A percentile compares a stretch with the other conserved stretches of the same genome.
These are phyloP conservation scores for Mola mola DNA, from an alignment of 2,113 vertebrate genomes.

Conservation along the genomic window DNA sequence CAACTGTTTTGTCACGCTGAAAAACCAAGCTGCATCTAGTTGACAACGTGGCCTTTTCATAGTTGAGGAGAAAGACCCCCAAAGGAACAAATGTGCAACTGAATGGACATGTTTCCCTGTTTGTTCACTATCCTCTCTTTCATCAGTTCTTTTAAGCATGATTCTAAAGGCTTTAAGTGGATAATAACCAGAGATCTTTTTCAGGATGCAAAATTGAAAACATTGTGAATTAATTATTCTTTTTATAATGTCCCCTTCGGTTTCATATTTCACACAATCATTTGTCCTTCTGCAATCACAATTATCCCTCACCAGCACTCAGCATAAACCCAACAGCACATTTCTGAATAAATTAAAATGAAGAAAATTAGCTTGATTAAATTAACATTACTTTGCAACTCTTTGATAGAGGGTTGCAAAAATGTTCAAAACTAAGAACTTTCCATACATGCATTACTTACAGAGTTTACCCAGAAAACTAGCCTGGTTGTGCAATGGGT, in stretches of 20 bases:
- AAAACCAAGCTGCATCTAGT: constrained; percentile 11
- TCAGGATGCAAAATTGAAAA: constrained; percentile 33
- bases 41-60: constrained; percentile 2
- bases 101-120: constrained; percentile 11
- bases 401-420: constrained; percentile 24
- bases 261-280: constrained; percentile 29
- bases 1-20: no score
- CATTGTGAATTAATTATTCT: constrained; percentile 31
- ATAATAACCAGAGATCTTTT: constrained; percentile 33
- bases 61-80: constrained; percentile 9
- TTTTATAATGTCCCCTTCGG: constrained; percentile 17
- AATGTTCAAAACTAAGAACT: constrained; percentile 24
- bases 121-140: constrained; percentile 11
- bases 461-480: neutral
- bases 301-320: constrained; percentile 23
- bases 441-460: neutral
- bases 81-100: constrained; percentile 24
- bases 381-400: constrained; percentile 20
- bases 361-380: no score
- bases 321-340: constrained; percentile 26
- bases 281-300: constrained; percentile 33
- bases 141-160: constrained; percentile 12
- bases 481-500: no score
- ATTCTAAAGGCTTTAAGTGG: constrained; percentile 16
- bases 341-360: constrained; percentile 11